Evolutionary conservation across 53 echinoderm and acorn worm genomes (phyloP), one percentile per base, ranked within the genome.

Genomic region (Henricia sp.): DNA sequence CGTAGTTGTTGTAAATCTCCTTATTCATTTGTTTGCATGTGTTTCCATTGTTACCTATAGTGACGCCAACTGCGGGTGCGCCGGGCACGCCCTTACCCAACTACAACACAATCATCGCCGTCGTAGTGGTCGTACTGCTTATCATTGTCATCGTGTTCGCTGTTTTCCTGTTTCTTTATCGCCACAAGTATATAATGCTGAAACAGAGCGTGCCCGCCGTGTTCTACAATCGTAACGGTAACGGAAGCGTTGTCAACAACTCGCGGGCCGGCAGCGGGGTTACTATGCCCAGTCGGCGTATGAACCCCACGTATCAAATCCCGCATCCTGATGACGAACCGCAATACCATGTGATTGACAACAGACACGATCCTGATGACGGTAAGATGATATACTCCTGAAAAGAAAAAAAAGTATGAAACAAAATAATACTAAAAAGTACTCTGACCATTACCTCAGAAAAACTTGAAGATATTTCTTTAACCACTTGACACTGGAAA

Each of bases 221-320:
- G 17, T 88, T 86, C 74, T 96, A 89, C 64, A 84, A 93, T 26
- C 70, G 69, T 6, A 88, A 90, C 29, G 73, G 67, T 70, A 93
- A 85, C 16, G 89, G 91, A 21, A 68, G 90, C 56, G 54, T 62
- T 13, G 71, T 52, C 37, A 89, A 89, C 54, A 74, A 73, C 67
- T 57, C 59, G 9, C 74, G 21, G 25, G 48, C 68, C 2, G 50
- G 27, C n/a, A n/a, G n/a, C 6, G 50, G 67, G 32, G 88, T 73
- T 30, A 77, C 77, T 50, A 71, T 85, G 52, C 88, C 88, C 28
- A 89, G 93, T 68, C 85, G 84, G 41, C 84, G 96, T 46, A 91
- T 91, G 55, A 96, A 96, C 83, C 96, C 96, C 35, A 96, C 96
- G 55, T 96, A 96, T 75, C 96, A 96, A 90, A 96, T 96, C 37